These are phyloP conservation scores for Thecocarcelia acutangulata DNA, from an alignment of 2,888 invertebrate species.

Conservation along the genomic window DNA sequence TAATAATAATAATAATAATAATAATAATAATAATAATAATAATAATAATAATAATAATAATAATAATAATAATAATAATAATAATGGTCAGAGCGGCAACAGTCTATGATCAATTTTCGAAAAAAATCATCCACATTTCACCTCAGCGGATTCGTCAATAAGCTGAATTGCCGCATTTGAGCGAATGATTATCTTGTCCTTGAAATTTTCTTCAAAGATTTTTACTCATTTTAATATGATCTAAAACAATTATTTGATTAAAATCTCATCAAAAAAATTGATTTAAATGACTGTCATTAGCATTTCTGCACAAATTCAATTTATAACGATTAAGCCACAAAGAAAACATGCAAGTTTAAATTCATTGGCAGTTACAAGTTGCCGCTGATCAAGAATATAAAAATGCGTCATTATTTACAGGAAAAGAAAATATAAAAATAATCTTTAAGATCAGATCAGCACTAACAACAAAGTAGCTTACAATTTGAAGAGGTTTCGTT, in stretches of 20 bases:
- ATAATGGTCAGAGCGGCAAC: too few relatives aligned
- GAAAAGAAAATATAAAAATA: constrained; percentile 31
- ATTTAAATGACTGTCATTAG: constrained; percentile 44
- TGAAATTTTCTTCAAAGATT: too few relatives aligned
- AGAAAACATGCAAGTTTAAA: constrained; percentile 16
- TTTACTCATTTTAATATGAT: neutral
- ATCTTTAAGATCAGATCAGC: constrained; percentile 44
- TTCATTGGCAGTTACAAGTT: constrained; percentile 53
- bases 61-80: too few relatives aligned
- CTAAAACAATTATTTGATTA: constrained; percentile 48
- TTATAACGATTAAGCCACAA: constrained; percentile 9
- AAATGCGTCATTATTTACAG: constrained; percentile 41
- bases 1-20: too few relatives aligned
- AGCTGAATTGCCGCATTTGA: too few relatives aligned
- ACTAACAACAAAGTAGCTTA: constrained; percentile 36
- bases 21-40: too few relatives aligned
- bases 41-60: too few relatives aligned
- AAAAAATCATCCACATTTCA: too few relatives aligned
- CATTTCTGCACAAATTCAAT: constrained; percentile 6
- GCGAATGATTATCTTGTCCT: too few relatives aligned
- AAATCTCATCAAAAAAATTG: constrained; percentile 28
- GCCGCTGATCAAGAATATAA: constrained; percentile 42
- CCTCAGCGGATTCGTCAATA: too few relatives aligned
- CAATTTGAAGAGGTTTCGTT: neutral
- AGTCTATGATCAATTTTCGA: too few relatives aligned